Conservation (phyloP, 2,797 vertebrate species). For the Bucorvus abyssinicus region DNA sequence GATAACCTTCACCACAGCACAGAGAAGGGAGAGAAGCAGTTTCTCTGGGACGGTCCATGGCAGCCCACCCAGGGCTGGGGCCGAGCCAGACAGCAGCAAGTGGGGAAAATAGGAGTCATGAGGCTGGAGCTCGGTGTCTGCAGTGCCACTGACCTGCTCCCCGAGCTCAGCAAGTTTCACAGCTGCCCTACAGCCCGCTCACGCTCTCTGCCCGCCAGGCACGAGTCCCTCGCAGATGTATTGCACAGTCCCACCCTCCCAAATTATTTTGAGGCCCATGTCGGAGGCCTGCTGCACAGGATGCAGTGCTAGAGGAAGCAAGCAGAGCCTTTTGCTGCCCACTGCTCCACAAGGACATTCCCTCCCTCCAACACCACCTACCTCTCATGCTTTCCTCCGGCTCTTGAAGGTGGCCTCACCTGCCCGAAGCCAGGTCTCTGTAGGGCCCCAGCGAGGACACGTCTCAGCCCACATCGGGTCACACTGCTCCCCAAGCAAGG, state of each 20-base stretch:
- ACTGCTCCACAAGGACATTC: neutral
- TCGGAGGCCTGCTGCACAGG: neutral
- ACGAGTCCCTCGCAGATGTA: accelerated
- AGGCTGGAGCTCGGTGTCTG: accelerated
- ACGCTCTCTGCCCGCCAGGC: neutral
- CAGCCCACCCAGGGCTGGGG: accelerated
- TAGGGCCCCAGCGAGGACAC: neutral
- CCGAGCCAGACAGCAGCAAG: accelerated
- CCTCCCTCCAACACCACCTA: neutral
- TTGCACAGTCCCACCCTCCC: neutral
- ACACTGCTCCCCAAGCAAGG: accelerated
- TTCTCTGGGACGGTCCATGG: neutral
- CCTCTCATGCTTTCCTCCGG: neutral
- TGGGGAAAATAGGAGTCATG: accelerated
- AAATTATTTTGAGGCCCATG: neutral
- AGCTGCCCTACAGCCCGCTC: neutral
- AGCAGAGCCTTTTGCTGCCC: neutral
- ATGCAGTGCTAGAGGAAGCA: neutral
- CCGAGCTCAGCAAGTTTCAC: accelerated
- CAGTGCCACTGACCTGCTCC: accelerated
- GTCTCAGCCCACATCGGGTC: accelerated
- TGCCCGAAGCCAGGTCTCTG: neutral
- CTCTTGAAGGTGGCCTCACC: neutral
- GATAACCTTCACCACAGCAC: neutral
- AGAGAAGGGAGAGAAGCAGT: neutral